Evolutionary conservation across 2,797 vertebrate species (phyloP), one percentile per base, ranked within the genome.

Genomic region (Pampus argenteus): DNA sequence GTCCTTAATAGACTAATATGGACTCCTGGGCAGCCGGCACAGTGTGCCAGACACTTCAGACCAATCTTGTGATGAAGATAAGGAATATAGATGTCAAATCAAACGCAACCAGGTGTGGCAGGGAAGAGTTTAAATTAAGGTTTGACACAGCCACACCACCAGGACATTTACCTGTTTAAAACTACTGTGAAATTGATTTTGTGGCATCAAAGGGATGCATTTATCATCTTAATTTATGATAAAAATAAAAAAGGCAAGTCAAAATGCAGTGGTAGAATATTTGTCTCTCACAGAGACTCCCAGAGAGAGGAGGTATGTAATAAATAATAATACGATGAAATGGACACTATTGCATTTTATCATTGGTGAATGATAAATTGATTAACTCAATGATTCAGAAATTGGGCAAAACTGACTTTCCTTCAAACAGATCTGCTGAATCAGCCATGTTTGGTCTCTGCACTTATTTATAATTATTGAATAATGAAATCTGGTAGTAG

Each of bases 1-100:
- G 76, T 88, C 79, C 84, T 84, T 81, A 81, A 89, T 81, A 86
- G 89, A 92, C 92, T 86, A 91, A 92, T 92, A 93, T 85, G 87
- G 90, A 75, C 71, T 88, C 82, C 18, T 70, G 66, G 82, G 77
- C 75, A 80, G 70, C 78, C 88, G 84, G 81, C 80, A 81, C 61
- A 49, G 56, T 23, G 49, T 34, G 56, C 52, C 15, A 45, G 74
- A 82, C 86, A 86, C 83, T 85, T 86, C 80, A 71, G 52, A 79
- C 74, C 68, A 70, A 71, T 83, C 81, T 82, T 73, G 71, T 87
- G 79, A 86, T 85, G 83, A 74, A 17, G 72, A 83, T 52, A 55
- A 40, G 29, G 52, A 75, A 71, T 50, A 70, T 40, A 61, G 60
- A 73, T 77, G 83, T 83, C 63, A 77, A 78, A 82, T 66, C 58